phyloP scores from a whole-genome alignment of 2,113 vertebrate genomes.

The Muscicapa adusta region DNA sequence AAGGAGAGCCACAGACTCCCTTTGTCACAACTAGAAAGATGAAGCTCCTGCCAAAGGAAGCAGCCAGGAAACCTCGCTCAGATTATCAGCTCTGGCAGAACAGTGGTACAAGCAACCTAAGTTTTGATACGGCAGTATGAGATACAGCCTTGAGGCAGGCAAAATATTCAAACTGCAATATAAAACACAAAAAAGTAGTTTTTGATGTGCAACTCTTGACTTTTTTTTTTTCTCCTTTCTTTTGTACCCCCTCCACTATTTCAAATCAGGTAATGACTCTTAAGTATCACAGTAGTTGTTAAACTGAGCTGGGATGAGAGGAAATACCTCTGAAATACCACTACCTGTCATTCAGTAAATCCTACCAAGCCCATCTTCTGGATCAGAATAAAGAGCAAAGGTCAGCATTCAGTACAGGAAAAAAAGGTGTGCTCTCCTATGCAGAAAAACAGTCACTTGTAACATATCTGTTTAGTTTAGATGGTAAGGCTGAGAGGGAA shows the following conservation, averaged over 20 bases:
- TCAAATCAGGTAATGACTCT: neutral
- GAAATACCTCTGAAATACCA: neutral
- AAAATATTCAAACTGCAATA: neutral
- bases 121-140: neutral
- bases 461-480: neutral
- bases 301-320: constrained; percentile 5
- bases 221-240: neutral
- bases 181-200: neutral
- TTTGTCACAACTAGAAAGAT: neutral
- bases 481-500: neutral
- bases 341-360: neutral
- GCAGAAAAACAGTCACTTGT: neutral
- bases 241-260: neutral
- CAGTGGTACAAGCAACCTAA: neutral
- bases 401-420: neutral
- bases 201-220: neutral
- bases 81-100: neutral
- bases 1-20: neutral
- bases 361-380: neutral
- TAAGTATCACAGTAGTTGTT: neutral
- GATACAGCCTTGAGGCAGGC: neutral
- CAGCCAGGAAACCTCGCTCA: neutral
- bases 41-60: neutral
- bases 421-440: neutral
- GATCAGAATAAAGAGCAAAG: neutral